Base-by-base conservation (phyloP, 2,797 vertebrate genomes). In the Pteronotus mesoamericanus region DNA sequence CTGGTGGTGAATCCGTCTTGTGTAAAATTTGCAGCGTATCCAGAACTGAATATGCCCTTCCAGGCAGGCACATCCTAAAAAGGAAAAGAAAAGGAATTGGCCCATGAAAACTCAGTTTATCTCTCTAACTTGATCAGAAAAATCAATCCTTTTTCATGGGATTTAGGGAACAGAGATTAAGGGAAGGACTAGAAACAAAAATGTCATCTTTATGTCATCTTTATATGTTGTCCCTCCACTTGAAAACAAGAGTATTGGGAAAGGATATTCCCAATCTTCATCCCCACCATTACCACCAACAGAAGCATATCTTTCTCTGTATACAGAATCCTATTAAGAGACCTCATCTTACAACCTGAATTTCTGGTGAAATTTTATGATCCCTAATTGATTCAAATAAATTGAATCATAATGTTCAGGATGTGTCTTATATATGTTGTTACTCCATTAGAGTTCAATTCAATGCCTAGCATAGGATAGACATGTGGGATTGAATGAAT, bases 251-350 rank as follows among this genome's bases (percentile, higher is more conserved):
- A 82, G 3, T 19, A 68, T 6, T 0, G 55, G 18, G 7, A 39
- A 74, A 64, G 3, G n/a, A 46, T n/a, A 14, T 78, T n/a, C 12
- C 4, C 12, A 55, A 1, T 46, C 1, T 1, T 0, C 1, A 16
- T 14, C 2, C 1, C 2, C 4, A 74, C 0, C 14, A 29, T 79
- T 61, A 16, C 10, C 14, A 64, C 14, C 19, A 53, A 42, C 12
- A 86, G 2, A 51, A 48, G 29, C 18, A 15, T 22, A 9, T 39
- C 77, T 69, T 18, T 5, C 10, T 18, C 26, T 37, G 1, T 29
- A 29, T 32, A 48, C 14, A 69, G 24, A 26, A 19, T 1, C 1
- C 2, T 34, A 24, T 53, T 0, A 21, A 18, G 19, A 61, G 21
- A 32, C 3, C 14, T 90, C 1, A 61, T 57, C 21, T 83, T 46